A percentile compares a stretch with the other conserved stretches of the same genome.
Conservation (phyloP, 2,888 invertebrate species). For the Agriotes lineatus region DNA sequence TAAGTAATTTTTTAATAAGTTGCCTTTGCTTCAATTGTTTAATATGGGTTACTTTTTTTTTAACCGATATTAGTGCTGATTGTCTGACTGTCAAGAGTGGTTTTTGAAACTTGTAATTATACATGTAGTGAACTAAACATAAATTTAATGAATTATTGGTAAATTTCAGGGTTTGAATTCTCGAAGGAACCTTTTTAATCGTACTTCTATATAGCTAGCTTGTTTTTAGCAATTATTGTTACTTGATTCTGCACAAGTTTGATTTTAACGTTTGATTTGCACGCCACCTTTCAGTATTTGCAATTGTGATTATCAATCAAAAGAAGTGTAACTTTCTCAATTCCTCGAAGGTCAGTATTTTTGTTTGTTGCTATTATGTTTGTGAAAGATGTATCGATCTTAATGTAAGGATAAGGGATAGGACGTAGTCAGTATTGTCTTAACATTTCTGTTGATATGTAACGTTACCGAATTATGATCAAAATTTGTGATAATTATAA, state of each 20-base stretch:
- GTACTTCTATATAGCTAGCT: neutral
- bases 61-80: too few relatives aligned
- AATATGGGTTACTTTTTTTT: too few relatives aligned
- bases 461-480: constrained; percentile 65
- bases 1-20: too few relatives aligned
- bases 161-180: neutral
- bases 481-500: constrained; percentile 64
- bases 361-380: neutral
- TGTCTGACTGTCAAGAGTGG: neutral
- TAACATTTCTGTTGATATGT: constrained; percentile 53
- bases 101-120: constrained; percentile 1
- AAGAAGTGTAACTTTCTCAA: neutral
- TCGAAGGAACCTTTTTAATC: neutral
- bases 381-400: neutral
- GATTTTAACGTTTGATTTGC: neutral
- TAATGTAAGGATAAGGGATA: constrained; percentile 12
- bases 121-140: neutral
- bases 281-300: constrained; percentile 1
- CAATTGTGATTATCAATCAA: neutral
- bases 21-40: too few relatives aligned
- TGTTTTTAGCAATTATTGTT: constrained; percentile 4
- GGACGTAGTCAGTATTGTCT: constrained; percentile 26
- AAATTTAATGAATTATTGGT: neutral
- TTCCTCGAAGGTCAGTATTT: constrained; percentile 11
- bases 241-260: constrained; percentile 2